Evolutionary conservation across 2,113 vertebrate genomes (phyloP), one percentile per base, ranked within the genome.

Genomic region (Lepus europaeus): DNA sequence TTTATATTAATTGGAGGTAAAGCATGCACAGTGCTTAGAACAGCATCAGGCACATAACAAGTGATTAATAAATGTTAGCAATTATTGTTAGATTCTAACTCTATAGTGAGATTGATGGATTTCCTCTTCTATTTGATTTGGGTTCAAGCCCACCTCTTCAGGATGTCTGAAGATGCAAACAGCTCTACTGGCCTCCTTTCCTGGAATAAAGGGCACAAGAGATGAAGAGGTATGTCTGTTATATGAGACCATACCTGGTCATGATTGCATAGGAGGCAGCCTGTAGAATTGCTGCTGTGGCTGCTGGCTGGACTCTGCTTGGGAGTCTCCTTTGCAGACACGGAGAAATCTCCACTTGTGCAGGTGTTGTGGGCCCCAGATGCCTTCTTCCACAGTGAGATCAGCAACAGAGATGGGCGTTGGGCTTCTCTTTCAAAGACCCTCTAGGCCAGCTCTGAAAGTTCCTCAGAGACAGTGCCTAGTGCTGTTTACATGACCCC

Each of bases 1-100:
- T 91, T 87, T 72, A 29, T 88, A 82, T 77, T 77, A 87, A 64
- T 56, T 61, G 49, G 25, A 64, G 73, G 83, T 36, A n/a, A 66
- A 90, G 70, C 31, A 74, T 39, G 53, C 20, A 45, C 22, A 29
- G 8, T 1, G n/a, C 23, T n/a, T 74, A 84, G 29, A 64, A 72
- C 33, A 49, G 11, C 79, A 59, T 68, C 66, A 89, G 49, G 66
- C 68, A 68, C 14, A 79, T 29, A 88, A 23, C 27, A 59, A 90
- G 33, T 93, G 23, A 56, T 83, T 70, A 90, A 59, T 63, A 63
- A 80, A 27, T 70, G 23, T 61, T 77, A 70, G n/a, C 25, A 83
- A 14, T 74, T 82, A 33, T 45, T 84, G 45, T 85, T 73, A 78
- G 29, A 93, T 33, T 79, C 16, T 25, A 85, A 4, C 19, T 36